Evolutionary conservation across 2,113 vertebrate genomes (phyloP), one percentile per base, ranked within the genome.

Genomic region (Chrysemys picta): DNA sequence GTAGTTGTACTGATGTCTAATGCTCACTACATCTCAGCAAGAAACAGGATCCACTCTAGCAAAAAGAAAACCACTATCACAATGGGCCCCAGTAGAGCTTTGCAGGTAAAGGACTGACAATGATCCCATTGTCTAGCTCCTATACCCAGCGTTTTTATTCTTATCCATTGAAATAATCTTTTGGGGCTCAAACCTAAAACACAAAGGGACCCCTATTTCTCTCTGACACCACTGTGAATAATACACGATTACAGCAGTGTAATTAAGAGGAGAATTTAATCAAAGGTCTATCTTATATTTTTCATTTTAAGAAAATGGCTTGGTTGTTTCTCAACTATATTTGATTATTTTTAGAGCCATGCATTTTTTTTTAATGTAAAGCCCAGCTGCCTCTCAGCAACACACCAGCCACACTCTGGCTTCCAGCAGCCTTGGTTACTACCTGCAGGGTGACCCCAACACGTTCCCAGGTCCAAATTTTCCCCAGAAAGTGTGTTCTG

Each of bases 31-130:
- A 88, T 47, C 94, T 93, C 96, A 65, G 81, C 9, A n/a, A 97
- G 96, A 96, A 92, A 52, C 75, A 83, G 65, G 90, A 92, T 91
- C 89, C 92, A 93, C 93, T 91, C 92, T 95, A 95, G 96, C 85
- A 96, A 89, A 93, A 88, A 95, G 94, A 92, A 88, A 91, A 85
- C 57, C 50, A 84, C 62, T 75, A 72, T 50, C 69, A 96, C 95
- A 97, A 91, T 87, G 88, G 90, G 45, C 75, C 93, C 95, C 22
- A 13, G 87, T 24, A 94, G 90, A 93, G 92, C 85, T 92, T 94
- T 95, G 16, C 1, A 95, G 87, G 85, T 91, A 93, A 79, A 17
- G 13, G 80, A 50, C 89, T 87, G 90, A 95, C 95, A 96, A 81
- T 75, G 91, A 95, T 79, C 87, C 92, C 87, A 92, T 69, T 97